Conservation (phyloP, 2,888 invertebrate genomes). For the Amphipoea oculea region DNA sequence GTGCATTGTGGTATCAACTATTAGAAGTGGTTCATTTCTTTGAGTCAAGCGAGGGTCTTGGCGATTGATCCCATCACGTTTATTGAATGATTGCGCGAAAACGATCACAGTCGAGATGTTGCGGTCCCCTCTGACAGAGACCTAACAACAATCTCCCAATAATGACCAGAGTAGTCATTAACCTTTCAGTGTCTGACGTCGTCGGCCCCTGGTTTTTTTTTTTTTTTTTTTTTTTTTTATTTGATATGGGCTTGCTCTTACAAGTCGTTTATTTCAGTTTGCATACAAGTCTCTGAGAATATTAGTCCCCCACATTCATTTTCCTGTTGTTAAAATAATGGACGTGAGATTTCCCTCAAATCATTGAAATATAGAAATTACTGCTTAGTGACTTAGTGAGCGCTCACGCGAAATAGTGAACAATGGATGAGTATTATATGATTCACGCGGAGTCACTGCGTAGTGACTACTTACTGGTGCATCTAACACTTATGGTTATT, state of each 20-base stretch:
- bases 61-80: conserved; percentile 88
- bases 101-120: conserved; percentile 82
- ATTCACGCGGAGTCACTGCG: conserved; percentile 78
- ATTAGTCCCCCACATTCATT: conserved; percentile 24
- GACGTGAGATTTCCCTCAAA: conserved; percentile 54
- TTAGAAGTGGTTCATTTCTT: conserved; percentile 85
- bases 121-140: conserved; percentile 80
- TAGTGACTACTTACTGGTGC: conserved; percentile 68
- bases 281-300: conserved; percentile 36
- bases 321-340: conserved; percentile 55
- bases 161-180: conserved; percentile 81
- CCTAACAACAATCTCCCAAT: conserved; percentile 79
- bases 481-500: conserved; percentile 73
- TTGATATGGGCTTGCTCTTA: too few relatives aligned
- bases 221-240: too few relatives aligned
- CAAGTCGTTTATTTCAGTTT: conserved; percentile 63
- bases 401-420: conserved; percentile 72
- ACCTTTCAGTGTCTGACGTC: conserved; percentile 77
- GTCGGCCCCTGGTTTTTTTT: conserved; percentile 50
- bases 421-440: conserved; percentile 76
- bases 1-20: conserved; percentile 54
- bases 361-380: conserved; percentile 58
- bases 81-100: conserved; percentile 91
- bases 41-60: conserved; percentile 86
- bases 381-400: conserved; percentile 37